Base-by-base conservation (phyloP, 1,140 invertebrate species). In the Chelonus insularis region DNA sequence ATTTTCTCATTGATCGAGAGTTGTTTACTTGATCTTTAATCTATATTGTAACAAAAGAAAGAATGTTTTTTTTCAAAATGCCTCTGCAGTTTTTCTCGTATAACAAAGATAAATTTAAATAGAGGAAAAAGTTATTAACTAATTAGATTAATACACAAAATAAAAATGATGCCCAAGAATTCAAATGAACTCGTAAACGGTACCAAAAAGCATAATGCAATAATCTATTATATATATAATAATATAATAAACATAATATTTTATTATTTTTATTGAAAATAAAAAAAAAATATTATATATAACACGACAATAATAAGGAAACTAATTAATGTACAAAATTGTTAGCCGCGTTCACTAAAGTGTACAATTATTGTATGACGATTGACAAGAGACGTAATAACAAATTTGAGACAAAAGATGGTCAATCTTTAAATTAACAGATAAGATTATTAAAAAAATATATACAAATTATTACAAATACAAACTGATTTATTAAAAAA, bases 291-390 rank as follows among this genome's bases (percentile, higher is more conserved):
- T 72, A 73, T 71, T 77, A 77, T 77, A 73, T 69, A 74, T 77
- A 77, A 75, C 76, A 63, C 45, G 61, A 63, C 61, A 63, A 63
- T 63, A 63, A 63, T 51, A 55, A 55, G 52, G 45, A 60, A 79
- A 78, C 75, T 81, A 81, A 81, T 81, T 79, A 79, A 81, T 79
- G 79, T 81, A 81, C 79, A 81, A 81, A 81, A 78, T 80, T 79
- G 76, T 81, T 80, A 77, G 75, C 74, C 68, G 76, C 75, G 68
- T 75, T 72, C 70, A 73, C 66, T 65, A 63, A 65, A 65, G 36
- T 66, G 45, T 39, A 69, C 66, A 70, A 72, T 57, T 62, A 58
- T 51, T 63, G 55, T 52, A 62, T 54, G 23, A 48, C 14, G 11
- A 50, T 50, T 50, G 14, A 50, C 47, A 47, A 32, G 14, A 34